Base-by-base conservation (phyloP, 2,797 vertebrate genomes). In the Poeciliopsis turneri region DNA sequence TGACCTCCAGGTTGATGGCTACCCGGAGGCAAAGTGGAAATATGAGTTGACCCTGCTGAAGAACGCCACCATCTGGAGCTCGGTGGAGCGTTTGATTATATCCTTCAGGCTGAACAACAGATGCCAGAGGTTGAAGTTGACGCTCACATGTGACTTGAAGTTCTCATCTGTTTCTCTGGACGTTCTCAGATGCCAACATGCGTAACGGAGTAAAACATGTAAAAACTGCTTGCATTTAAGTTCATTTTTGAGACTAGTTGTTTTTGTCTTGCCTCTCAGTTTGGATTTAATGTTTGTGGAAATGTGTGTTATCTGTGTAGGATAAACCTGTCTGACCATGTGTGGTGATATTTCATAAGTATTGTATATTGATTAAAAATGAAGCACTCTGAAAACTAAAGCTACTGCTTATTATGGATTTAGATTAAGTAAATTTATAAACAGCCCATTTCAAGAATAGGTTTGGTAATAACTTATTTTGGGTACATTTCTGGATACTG, bases 381-480 rank as follows among this genome's bases (percentile, higher is more conserved):
- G 11, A 45, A 45, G 43, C 55, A 28, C 13, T 33, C 28, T 33
- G 13, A 5, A 61, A 61, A 33, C 59, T 30, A 61, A 61, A 61
- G 30, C 5, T 18, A 5, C 59, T 36, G 7, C 16, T 61, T 64
- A 59, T 64, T 64, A 64, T 16, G 30, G 30, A 20, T 64, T 20
- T 64, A 18, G 6, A 64, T 20, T 20, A 64, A 64, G 15, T 9
- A 20, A 66, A 18, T 33, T 36, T 64, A 64, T 33, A 64, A 33
- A 64, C 33, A 20, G 33, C 61, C 33, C 2, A 8, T 36, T 41
- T 66, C 3, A 41, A 41, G 36, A 41, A 68, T 39, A 64, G 64
- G 36, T 68, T 68, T 41, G 18, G 18, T 12, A 66, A 68, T 68
- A 64, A 43, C 47, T 78, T 59, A 43, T 83, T 90, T 86, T 15